Evolutionary conservation across 2,797 vertebrate species (phyloP), one percentile per base, ranked within the genome.

Genomic region (Anguilla pacifica): DNA sequence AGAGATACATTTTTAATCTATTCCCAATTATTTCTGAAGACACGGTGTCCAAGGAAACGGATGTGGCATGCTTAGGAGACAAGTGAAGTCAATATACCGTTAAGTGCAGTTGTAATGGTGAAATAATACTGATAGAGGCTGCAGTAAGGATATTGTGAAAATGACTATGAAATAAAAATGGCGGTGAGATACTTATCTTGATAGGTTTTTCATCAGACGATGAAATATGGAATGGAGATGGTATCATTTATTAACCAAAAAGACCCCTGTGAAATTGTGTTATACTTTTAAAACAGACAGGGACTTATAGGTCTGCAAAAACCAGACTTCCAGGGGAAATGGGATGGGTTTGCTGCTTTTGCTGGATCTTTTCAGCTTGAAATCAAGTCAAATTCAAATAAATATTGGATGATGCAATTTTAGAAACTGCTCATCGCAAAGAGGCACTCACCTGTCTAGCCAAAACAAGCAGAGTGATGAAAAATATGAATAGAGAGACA

Each of bases 401-500:
- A 91, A 91, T 89, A 94, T 91, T 93, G 85, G 92, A 86, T 31
- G 35, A 92, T 88, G 87, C 0, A 91, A 46, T 93, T 86, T 4
- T 88, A 89, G n/a, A 91, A 83, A 91, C 74, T 31, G 79, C 87
- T 85, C 55, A 83, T 90, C 91, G 85, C 57, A 87, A 59, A 13
- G 57, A 77, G 0, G 5, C 93, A 46, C 97, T 95, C 95, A 99
- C 98, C 98, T 99, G 98, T 92, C 98, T 95, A 57, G 98, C 98
- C 93, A 99, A 94, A 79, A 99, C 98, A 88, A 99, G 97, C 46
- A 99, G 94, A 0, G 98, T 99, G 94, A 98, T 61, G 91, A 99
- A 99, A 95, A 99, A 99, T 93, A 99, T 99, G 91, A 98, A 98
- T 85, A 99, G 96, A 67, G 98, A 99, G 88, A 99, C 96, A 0